Conservation (phyloP, 2,797 vertebrate species). For the Odontamblyopus lacepedii region DNA sequence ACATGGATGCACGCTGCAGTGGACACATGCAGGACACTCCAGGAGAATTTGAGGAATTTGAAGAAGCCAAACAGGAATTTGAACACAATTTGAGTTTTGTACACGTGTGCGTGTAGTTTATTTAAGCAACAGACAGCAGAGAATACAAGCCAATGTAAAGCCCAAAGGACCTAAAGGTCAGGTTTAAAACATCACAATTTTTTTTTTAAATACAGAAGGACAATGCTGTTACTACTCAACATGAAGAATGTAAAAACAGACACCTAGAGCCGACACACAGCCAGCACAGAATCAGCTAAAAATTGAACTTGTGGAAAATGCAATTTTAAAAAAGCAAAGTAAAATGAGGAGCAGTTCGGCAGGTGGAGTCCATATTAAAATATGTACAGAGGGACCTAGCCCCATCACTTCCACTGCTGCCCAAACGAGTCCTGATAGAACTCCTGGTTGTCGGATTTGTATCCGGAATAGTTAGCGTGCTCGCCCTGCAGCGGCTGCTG, state of each 20-base stretch:
- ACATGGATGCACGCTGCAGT: constrained; percentile 24
- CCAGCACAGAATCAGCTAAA: constrained; percentile 89
- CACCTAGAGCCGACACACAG: constrained; percentile 91
- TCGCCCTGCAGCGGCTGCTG: constrained; percentile 99
- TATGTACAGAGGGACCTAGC: constrained; percentile 90
- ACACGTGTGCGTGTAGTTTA: constrained; percentile 98
- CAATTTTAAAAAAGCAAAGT: constrained; percentile 74
- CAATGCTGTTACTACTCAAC: constrained; percentile 86
- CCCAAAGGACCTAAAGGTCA: constrained; percentile 82
- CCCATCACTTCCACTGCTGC: constrained; percentile 98
- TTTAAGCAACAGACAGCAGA: constrained; percentile 99
- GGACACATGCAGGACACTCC: constrained; percentile 64
- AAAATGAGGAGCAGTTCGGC: constrained; percentile 89
- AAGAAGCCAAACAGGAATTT: constrained; percentile 97
- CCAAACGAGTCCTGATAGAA: constrained; percentile 99
- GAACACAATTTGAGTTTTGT: constrained; percentile 95
- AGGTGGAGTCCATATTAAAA: constrained; percentile 95
- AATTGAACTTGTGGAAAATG: constrained; percentile 76
- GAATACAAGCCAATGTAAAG: constrained; percentile 99
- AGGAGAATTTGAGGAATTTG: constrained; percentile 80
- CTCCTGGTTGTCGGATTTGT: constrained; percentile 99
- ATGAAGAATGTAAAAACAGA: constrained; percentile 91
- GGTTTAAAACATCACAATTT: constrained; percentile 52
- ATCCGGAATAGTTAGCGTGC: constrained; percentile 97
- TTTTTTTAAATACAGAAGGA: constrained; percentile 86